phyloP scores from a whole-genome alignment of 2,797 vertebrate species.

The Eptatretus atami region DNA sequence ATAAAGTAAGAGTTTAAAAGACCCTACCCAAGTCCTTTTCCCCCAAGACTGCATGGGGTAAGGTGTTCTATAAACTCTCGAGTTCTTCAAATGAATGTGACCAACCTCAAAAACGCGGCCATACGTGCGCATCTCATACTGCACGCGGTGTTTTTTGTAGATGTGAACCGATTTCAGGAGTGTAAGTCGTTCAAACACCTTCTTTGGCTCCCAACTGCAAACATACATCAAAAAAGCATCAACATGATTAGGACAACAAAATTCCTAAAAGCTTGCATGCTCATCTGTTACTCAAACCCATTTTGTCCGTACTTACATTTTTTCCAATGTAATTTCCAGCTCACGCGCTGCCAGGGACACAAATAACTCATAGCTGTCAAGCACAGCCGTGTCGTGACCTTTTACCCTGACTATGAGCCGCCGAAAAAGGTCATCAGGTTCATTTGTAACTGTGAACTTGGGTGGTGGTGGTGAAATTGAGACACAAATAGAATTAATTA shows the following conservation, averaged over 20 bases:
- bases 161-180: conserved; percentile 79
- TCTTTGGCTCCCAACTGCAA: conserved; percentile 31
- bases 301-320: conserved; percentile 31
- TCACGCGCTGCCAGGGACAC: conserved; percentile 45
- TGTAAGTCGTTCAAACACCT: conserved; percentile 36
- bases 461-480: too few species aligned
- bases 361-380: conserved; percentile 82
- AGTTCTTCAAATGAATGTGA: neutral
- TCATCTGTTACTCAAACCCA: too few species aligned
- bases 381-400: conserved; percentile 43
- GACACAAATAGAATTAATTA: too few species aligned
- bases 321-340: conserved; percentile 34
- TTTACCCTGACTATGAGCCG: conserved; percentile 46
- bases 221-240: conserved; percentile 6
- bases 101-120: conserved; percentile 40
- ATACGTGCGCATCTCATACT: conserved; percentile 91
- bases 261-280: neutral
- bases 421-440: conserved; percentile 45
- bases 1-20: too few species aligned
- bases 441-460: conserved; percentile 20
- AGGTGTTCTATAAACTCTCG: too few species aligned
- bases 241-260: neutral
- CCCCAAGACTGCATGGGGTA: too few species aligned
- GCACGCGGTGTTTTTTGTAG: conserved; percentile 81
- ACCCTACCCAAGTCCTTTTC: too few species aligned